Evolutionary conservation across 2,113 vertebrate genomes (phyloP).

Genomic region (Rattus norvegicus): GRCr8 NC_086019.1:185941501-185942000

Average conservation of each 20-base stretch:
- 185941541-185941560: constrained; percentile 33
- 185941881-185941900: no score
- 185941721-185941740: constrained; percentile 71
- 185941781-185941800: constrained; percentile 76
- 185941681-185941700: constrained; percentile 68
- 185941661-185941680: constrained; percentile 18
- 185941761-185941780: constrained; percentile 61
- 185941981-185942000: background rate
- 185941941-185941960: background rate
- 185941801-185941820: constrained; percentile 72
- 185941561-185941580: background rate
- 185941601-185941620: background rate
- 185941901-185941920: background rate
- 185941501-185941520: background rate
- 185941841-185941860: background rate
- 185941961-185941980: background rate
- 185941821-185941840: constrained; percentile 40
- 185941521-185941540: constrained; percentile 21
- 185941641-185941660: constrained; percentile 56
- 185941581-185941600: constrained; percentile 20
- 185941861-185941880: background rate
- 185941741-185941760: constrained; percentile 77
- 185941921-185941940: background rate
- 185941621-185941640: constrained; percentile 59
- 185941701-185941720: constrained; percentile 69